phyloP scores from a whole-genome alignment of 2,888 invertebrate genomes.

The Apodemia duryi region DNA sequence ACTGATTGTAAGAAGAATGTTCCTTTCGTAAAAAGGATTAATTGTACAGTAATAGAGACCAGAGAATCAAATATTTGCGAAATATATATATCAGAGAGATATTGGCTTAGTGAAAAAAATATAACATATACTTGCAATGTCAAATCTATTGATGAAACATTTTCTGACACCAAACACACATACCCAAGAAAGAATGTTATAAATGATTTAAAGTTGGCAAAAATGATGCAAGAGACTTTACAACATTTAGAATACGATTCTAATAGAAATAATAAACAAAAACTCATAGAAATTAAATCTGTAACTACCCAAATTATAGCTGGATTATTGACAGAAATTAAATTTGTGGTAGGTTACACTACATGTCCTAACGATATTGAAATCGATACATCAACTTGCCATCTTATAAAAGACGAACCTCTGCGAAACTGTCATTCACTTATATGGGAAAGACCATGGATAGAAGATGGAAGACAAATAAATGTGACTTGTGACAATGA shows the following conservation, averaged over 20 bases:
- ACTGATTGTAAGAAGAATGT: constrained; percentile 51
- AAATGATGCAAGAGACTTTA: constrained; percentile 56
- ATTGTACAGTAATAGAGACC: constrained; percentile 44
- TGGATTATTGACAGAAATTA: constrained; percentile 78
- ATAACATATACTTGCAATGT: constrained; percentile 50
- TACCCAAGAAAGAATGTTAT: neutral
- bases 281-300: constrained; percentile 57
- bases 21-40: constrained; percentile 38
- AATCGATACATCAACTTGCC: constrained; percentile 41
- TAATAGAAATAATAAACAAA: constrained; percentile 49
- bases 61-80: constrained; percentile 53
- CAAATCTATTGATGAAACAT: constrained; percentile 43
- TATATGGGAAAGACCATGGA: constrained; percentile 81
- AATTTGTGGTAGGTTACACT: constrained; percentile 78
- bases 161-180: constrained; percentile 35
- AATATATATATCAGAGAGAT: constrained; percentile 46
- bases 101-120: constrained; percentile 46
- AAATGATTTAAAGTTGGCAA: constrained; percentile 25
- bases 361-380: constrained; percentile 62
- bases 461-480: constrained; percentile 62
- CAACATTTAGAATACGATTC: constrained; percentile 57
- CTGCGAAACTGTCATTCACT: constrained; percentile 48
- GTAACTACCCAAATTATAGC: constrained; percentile 73
- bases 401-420: constrained; percentile 45
- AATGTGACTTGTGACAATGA: constrained; percentile 33